Evolutionary conservation across 2,797 vertebrate genomes (phyloP).

Genomic region (Mustela erminea): DNA sequence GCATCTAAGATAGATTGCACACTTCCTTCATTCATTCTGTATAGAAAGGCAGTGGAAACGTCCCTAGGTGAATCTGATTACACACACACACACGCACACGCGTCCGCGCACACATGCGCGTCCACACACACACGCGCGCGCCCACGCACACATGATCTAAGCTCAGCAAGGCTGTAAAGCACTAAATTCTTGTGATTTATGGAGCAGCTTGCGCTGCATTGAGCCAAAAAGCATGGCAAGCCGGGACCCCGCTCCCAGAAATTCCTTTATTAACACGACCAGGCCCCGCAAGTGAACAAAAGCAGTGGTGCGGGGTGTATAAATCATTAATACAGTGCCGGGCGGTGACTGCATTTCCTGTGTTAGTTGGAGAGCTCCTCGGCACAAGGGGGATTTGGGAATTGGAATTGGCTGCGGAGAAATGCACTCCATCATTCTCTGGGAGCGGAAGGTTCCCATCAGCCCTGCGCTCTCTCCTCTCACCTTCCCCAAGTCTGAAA

Average conservation of each 20-base stretch:
- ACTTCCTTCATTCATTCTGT: constrained; percentile 84
- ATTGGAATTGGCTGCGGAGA: constrained; percentile 87
- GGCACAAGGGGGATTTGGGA: constrained; percentile 87
- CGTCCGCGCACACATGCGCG: not conserved
- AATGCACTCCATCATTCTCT: constrained; percentile 85
- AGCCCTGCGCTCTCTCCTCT: constrained; percentile 80
- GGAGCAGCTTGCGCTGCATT: constrained; percentile 74
- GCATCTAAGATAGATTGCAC: constrained; percentile 80
- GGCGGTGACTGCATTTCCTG: constrained; percentile 87
- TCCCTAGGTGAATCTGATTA: constrained; percentile 84
- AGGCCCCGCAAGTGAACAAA: constrained; percentile 85
- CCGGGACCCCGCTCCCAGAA: constrained; percentile 83
- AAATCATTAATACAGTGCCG: constrained; percentile 89
- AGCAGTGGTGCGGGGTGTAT: constrained; percentile 86
- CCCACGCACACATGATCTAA: not conserved
- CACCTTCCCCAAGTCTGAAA: constrained; percentile 64
- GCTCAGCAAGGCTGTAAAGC: constrained; percentile 83
- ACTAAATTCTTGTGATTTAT: constrained; percentile 88
- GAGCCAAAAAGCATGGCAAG: constrained; percentile 85
- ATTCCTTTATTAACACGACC: constrained; percentile 88
- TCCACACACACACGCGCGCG: not conserved
- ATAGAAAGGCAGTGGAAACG: constrained; percentile 84
- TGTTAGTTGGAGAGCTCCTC: constrained; percentile 86
- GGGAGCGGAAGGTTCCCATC: constrained; percentile 74
- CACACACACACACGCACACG: not conserved